These are phyloP conservation scores for Sarotherodon lohbergeri DNA, from an alignment of 2,113 vertebrate genomes.

Conservation along the genomic window DNA sequence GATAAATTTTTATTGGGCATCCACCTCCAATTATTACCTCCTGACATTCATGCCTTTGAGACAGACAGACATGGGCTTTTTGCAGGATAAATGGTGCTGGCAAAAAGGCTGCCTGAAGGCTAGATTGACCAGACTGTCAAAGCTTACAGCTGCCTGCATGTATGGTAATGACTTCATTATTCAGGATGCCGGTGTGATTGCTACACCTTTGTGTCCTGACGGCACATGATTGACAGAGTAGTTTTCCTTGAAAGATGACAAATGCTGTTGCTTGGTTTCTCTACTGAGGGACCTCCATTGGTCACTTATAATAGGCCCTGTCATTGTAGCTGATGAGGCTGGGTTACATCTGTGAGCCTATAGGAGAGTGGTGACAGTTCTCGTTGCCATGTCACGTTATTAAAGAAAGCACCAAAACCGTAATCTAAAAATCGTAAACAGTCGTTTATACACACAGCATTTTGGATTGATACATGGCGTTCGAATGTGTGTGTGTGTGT, in stretches of 20 bases:
- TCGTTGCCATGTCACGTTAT: not conserved
- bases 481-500: not conserved
- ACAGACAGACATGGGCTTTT: conserved; percentile 49
- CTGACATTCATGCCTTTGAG: conserved; percentile 48
- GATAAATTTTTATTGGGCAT: conserved; percentile 47
- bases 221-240: conserved; percentile 35
- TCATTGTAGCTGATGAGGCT: not conserved
- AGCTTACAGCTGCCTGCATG: conserved; percentile 69
- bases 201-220: conserved; percentile 17
- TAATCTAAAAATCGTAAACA: not conserved
- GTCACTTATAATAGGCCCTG: not conserved
- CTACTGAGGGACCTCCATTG: not conserved
- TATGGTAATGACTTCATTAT: conserved; percentile 79
- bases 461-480: not conserved
- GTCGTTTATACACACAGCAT: not conserved
- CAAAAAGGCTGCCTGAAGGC: conserved; percentile 69
- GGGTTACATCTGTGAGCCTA: not conserved
- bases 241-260: conserved; percentile 14
- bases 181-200: conserved; percentile 54
- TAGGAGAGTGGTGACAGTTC: not conserved
- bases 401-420: not conserved
- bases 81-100: conserved; percentile 76
- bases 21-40: conserved; percentile 46
- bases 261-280: not conserved
- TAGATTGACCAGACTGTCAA: conserved; percentile 76